Evolutionary conservation across 1,140 invertebrate genomes (phyloP), one percentile per base, ranked within the genome.

Genomic region (Nephila pilipes): DNA sequence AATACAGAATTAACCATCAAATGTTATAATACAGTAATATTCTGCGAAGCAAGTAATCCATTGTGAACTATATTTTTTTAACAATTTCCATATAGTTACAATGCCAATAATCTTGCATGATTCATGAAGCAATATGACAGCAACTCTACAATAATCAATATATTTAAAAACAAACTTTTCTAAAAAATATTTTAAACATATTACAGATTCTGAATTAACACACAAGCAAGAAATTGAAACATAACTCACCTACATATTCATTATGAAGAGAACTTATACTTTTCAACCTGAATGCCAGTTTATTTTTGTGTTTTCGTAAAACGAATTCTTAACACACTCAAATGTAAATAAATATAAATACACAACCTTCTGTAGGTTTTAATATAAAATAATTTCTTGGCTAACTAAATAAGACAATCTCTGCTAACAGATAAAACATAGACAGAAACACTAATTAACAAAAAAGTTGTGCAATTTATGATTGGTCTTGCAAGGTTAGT

Each of bases 291-390:
- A n/a, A 65, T 65, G 63, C n/a, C 46, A 65, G 63, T 65, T n/a
- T n/a, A 65, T 25, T 65, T n/a, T 75, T 75, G 69, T 14, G 5
- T 75, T 10, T 75, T 29, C 16, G 6, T 36, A 75, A 75, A 32
- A 75, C 3, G 36, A 36, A 75, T 75, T 75, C 29, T 36, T 75
- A 75, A 16, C 18, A 3, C 14, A 1, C 29, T 75, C 25, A 32
- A 75, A 32, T 32, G 58, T 60, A 75, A 36, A 75, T 75, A 75
- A 75, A 75, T 75, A 75, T 29, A 75, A 46, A 75, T 14, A 69
- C 29, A 75, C 3, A 75, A 75, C 25, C 29, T 75, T 36, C 32
- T 29, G 16, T 6, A 75, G 32, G 69, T 18, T 60, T 32, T 29
- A 36, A 65, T 8, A 65, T 25, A 65, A 75, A 32, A 75, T 75